Percentiles rank a stretch among this genome's conserved stretches.
Evolutionary conservation across 1,140 invertebrate genomes (phyloP).

Genomic region (Drosophila teissieri): DNA sequence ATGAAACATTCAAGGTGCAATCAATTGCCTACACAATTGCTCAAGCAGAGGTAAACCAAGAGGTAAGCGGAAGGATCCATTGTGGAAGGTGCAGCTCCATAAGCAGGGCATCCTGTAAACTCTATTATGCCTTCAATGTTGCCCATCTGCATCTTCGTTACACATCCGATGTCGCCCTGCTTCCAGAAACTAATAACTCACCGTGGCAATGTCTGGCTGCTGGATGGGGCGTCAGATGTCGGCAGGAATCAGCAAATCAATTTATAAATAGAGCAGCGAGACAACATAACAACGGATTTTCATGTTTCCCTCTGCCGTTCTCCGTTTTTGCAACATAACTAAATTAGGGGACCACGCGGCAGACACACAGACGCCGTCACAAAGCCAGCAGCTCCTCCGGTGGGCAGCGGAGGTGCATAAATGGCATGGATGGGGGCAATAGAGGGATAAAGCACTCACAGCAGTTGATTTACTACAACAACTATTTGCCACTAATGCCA

Average conservation of each 20-base stretch:
- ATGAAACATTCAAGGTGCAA: no score
- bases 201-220: slow-evolving; percentile 13
- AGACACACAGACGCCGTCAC: slow-evolving; percentile 49
- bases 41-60: no score
- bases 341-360: slow-evolving; percentile 52
- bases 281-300: slow-evolving; percentile 43
- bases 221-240: slow-evolving; percentile 20
- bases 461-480: slow-evolving; percentile 42
- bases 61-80: no score
- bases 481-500: slow-evolving; percentile 25
- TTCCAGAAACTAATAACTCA: slow-evolving; percentile 40
- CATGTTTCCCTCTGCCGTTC: slow-evolving; percentile 40
- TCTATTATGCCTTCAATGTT: no score
- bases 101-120: no score
- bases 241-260: slow-evolving; percentile 38
- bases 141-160: no score
- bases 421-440: no score
- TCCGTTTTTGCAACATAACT: slow-evolving; percentile 65
- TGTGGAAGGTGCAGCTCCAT: no score
- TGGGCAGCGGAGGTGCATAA: slow-evolving; percentile 8
- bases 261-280: slow-evolving; percentile 67
- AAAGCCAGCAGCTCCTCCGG: slow-evolving; percentile 11
- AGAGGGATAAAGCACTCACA: slow-evolving; percentile 13
- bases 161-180: not conserved
- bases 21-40: no score